Evolutionary conservation across 2,888 invertebrate species (phyloP), one percentile per base, ranked within the genome.

Genomic region (Globia sparganii): DNA sequence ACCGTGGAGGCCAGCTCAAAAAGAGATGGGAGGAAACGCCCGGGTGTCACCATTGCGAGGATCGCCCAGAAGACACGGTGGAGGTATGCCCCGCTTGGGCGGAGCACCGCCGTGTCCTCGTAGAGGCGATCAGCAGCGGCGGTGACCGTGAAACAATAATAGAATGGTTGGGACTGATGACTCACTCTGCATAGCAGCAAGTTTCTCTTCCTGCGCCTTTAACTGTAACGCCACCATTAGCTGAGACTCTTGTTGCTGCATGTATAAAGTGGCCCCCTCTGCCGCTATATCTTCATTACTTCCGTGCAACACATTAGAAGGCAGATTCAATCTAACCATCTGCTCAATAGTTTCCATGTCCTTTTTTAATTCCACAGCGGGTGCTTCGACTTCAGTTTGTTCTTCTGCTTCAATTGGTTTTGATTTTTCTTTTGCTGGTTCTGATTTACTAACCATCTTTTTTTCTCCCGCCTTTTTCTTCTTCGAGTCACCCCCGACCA

Each of bases 161-260:
- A 28, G 31, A 25, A 31, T 66, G 28, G 21, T 46, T 21, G 8
- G 21, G 31, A 46, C 25, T 31, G 31, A 62, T 37, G 34, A 40
- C 93, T 97, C 94, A 94, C 96, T 87, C 88, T 97, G 97, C 92
- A 97, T 96, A 40, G 97, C 96, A 11, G 96, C 95, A 56, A 97
- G 92, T 89, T 96, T 97, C 86, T 97, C 97, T 88, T 97, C 97
- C 86, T 97, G 97, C 61, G 97, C 97, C 89, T 97, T 97, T 73
- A 97, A 91, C 85, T 97, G 97, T 83, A 97, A 91, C 15, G 97
- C 97, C 64, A 97, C 96, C 94, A 97, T 94, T 66, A 97, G 86
- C 86, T 97, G 97, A 0, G 97, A 97, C 91, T 97, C 97, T 88
- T 97, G 97, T 86, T 97, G 97, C 83, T 97, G 97, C 78, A 97